Percentiles rank a stretch among this genome's conserved stretches.
These are phyloP conservation scores for Ectemnius cavifrons DNA, from an alignment of 2,888 invertebrate species.

Conservation along the genomic window DNA sequence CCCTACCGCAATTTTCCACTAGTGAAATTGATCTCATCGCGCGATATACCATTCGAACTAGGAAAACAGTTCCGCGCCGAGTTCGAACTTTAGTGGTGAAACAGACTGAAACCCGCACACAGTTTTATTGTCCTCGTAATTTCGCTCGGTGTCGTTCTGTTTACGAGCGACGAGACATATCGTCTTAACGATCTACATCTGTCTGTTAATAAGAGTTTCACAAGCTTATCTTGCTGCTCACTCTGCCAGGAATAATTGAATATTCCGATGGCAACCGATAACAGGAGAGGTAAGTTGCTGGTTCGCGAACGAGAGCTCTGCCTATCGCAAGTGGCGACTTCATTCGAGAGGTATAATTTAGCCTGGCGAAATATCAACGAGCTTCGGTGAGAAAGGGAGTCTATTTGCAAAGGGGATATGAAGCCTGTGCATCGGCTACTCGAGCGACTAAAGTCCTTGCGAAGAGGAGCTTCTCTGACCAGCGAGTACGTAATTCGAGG, in stretches of 20 bases:
- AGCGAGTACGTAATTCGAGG: slow-evolving; percentile 29
- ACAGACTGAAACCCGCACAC: background rate
- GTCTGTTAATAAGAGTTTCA: slow-evolving; percentile 20
- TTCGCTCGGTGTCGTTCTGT: slow-evolving; percentile 11
- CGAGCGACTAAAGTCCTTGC: no score
- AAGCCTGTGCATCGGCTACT: no score
- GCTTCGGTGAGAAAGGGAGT: no score
- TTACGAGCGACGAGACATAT: slow-evolving; percentile 8
- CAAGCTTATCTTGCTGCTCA: background rate
- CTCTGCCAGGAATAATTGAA: slow-evolving; percentile 9
- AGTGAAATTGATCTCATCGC: no score
- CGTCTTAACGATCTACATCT: slow-evolving; percentile 16
- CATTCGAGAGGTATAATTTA: no score
- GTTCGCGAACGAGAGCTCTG: no score
- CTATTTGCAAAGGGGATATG: no score
- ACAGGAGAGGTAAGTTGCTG: no score
- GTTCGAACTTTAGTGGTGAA: no score
- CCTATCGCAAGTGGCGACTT: no score
- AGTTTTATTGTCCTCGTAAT: slow-evolving; percentile 12
- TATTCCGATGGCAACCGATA: background rate
- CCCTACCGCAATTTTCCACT: no score
- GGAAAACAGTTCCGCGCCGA: background rate
- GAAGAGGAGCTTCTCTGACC: slow-evolving; percentile 25
- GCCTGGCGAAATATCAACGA: no score
- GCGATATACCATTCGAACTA: background rate